Base-by-base conservation (phyloP, 2,888 invertebrate genomes). In the Argyra leucocephala region DNA sequence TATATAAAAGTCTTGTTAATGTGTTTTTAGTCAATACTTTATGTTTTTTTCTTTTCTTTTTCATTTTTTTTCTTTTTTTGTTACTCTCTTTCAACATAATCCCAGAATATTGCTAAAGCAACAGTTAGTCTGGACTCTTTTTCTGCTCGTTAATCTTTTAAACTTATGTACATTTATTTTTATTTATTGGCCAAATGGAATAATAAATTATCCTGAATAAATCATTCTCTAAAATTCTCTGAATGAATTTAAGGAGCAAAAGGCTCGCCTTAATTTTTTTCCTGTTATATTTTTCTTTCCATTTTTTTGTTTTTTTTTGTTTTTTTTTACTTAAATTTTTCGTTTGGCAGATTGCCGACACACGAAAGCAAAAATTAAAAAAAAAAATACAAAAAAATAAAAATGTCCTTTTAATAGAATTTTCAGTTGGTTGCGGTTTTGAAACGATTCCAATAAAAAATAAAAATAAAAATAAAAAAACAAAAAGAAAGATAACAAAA, bases 181-280 rank as follows among this genome's bases (percentile, higher is more conserved):
- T 48, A 48, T 48, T 48, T 48, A 48, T 48, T 48, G 48, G 48
- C 48, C 48, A 48, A 48, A 48, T 48, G 48, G 18, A 48, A 48
- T 48, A 48, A 48, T 48, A 48, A 48, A 48, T 48, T 48, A 48
- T 48, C 48, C 48, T 48, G 48, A 48, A 48, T 48, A 48, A 48
- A 48, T 48, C 48, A 48, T 48, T 48, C 2, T n/a, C 31, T 31
- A 31, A 7, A 31, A 7, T 7, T 31, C 5, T 31, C 5, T 12
- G 3, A 3, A 48, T 48, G 31, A 31, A 12, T 31, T 10, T 12
- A 48, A 18, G 15, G n/a, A 48, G 48, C 18, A 48, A 15, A 48
- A 48, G 48, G 48, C 9, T 48, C 48, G 48, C 48, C 48, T n/a
- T 48, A 31, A 31, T 31, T 6, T 31, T n/a, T 31, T 31, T 31